Evolutionary conservation across 2,113 vertebrate species (phyloP), one percentile per base, ranked within the genome.

Genomic region (Ploceus nigricollis): DNA sequence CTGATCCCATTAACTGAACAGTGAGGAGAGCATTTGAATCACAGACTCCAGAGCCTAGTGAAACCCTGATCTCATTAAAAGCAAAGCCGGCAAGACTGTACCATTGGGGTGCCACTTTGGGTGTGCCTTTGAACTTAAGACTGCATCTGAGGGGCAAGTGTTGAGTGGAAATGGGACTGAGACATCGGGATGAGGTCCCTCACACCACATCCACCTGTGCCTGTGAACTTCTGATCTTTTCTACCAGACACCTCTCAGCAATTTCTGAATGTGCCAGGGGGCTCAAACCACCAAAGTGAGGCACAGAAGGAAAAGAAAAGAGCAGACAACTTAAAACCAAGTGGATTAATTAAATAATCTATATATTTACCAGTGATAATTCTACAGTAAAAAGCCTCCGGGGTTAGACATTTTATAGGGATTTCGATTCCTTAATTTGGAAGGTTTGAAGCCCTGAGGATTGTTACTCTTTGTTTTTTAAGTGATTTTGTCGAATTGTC

Each of bases 11-110:
- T 97, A 97, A 97, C 93, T 94, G 96, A 97, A 95, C 75, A 96
- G 87, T 90, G 73, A 96, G 82, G 73, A 93, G 83, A 97, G 90
- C 65, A 88, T 96, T 93, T 92, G 91, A 95, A 96, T 94, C 94
- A 37, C 79, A 95, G 87, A 96, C 96, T 97, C 96, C 86, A 95
- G 97, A 95, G 96, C 90, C 89, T 75, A 86, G 39, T 58, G 94
- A 96, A 97, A 96, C 96, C 94, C 95, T 93, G 88, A 97, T 96
- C 96, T 97, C 96, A 96, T 97, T 97, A 97, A 96, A 94, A 94
- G 82, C 82, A 90, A 92, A 97, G 72, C 94, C n/a, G 45, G 73
- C 73, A 93, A 95, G 82, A 23, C 76, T 68, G 68, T 54, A 80
- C 94, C 93, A 85, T 33, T 92, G 90, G 82, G 92, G 88, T 93